Conservation (phyloP, 2,797 vertebrate species). For the Lateolabrax maculatus region DNA sequence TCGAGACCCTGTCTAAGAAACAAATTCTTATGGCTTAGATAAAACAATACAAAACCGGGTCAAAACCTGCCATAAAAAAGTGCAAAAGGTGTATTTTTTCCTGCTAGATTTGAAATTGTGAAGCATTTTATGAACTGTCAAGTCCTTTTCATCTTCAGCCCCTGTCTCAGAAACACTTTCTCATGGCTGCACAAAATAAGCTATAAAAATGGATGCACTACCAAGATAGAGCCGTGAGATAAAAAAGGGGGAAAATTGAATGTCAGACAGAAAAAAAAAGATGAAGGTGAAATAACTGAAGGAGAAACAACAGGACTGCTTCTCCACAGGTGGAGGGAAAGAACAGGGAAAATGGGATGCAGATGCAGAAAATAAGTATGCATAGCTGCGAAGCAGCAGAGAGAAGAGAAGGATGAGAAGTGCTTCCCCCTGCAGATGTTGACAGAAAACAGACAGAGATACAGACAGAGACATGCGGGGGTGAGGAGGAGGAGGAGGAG, state of each 20-base stretch:
- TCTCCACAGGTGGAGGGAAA: constrained; percentile 14
- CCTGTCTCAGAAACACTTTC: neutral
- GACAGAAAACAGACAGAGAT: constrained; percentile 49
- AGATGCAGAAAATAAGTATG: neutral
- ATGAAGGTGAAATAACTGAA: neutral
- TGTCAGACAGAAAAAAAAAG: neutral
- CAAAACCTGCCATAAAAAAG: neutral
- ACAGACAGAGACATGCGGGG: constrained; percentile 25
- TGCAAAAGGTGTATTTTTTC: neutral
- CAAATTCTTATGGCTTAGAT: no score
- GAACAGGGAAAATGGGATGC: neutral
- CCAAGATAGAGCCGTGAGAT: neutral
- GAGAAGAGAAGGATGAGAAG: constrained; percentile 26
- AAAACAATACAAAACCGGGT: neutral
- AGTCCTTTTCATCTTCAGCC: neutral
- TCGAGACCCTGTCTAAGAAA: no score
- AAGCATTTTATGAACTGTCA: neutral
- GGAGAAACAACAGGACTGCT: neutral
- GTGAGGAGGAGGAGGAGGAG: constrained; percentile 18
- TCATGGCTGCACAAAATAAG: neutral
- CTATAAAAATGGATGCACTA: neutral
- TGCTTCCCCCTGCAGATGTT: constrained; percentile 52
- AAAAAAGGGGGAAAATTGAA: neutral
- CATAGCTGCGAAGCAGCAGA: constrained; percentile 16
- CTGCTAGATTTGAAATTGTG: neutral